Conservation (phyloP, 2,888 invertebrate species). For the Cremastinae sp. region DNA sequence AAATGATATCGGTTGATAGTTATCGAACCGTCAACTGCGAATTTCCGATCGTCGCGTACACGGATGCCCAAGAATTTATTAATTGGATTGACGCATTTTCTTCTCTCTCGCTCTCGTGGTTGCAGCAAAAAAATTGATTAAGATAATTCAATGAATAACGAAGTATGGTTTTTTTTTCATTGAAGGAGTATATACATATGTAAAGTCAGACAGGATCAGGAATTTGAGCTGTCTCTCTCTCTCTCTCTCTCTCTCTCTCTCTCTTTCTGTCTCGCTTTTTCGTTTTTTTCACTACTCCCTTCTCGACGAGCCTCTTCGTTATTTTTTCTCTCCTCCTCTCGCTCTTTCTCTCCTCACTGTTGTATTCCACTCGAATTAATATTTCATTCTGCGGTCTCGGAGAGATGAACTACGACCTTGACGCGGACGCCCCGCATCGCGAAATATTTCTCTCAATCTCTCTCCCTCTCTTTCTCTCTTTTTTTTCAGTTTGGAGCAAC, state of each 20-base stretch:
- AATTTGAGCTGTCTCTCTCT: slow-evolving; percentile 34
- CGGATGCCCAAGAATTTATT: no score
- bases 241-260: slow-evolving; percentile 2
- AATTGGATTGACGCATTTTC: no score
- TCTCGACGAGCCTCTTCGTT: no score
- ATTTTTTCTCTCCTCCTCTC: slow-evolving; percentile 5
- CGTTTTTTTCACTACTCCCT: not conserved
- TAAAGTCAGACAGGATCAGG: slow-evolving; percentile 12
- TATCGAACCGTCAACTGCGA: no score
- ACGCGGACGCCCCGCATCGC: slow-evolving; percentile 48
- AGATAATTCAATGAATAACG: slow-evolving; percentile 1
- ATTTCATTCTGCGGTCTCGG: slow-evolving; percentile 55
- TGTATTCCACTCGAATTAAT: slow-evolving; percentile 57
- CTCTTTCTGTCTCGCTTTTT: slow-evolving; percentile 14
- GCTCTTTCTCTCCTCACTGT: slow-evolving; percentile 21
- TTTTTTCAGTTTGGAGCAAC: slow-evolving; percentile 9
- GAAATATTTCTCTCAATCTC: slow-evolving; percentile 12
- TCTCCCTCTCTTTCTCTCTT: slow-evolving; percentile 5
- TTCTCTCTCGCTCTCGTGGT: no score
- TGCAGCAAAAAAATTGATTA: no score
- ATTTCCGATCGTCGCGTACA: no score
- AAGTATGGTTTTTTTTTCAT: not conserved
- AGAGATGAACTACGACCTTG: slow-evolving; percentile 60
- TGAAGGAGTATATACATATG: not conserved
- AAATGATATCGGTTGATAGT: not conserved